These are phyloP conservation scores for Syrista parreyssii DNA, from an alignment of 2,888 invertebrate genomes.

Conservation along the genomic window DNA sequence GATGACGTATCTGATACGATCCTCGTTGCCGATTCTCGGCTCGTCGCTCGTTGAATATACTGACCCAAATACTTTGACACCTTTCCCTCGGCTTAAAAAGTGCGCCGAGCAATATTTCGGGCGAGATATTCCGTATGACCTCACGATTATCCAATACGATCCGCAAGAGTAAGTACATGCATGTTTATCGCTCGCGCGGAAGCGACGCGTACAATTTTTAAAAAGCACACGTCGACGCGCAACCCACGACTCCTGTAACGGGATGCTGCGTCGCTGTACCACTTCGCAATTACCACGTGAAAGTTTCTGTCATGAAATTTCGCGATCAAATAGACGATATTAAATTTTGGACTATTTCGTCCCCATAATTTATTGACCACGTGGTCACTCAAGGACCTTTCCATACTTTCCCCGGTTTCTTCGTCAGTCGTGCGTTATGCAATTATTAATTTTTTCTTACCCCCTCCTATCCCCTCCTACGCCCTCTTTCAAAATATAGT, in stretches of 20 bases:
- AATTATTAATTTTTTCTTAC: no score
- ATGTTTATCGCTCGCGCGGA: no score
- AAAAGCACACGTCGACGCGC: no score
- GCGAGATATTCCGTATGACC: background rate
- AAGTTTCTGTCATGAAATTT: background rate
- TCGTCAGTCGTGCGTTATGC: background rate
- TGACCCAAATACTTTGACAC: conserved; percentile 36
- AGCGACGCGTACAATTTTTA: no score
- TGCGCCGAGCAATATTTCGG: background rate
- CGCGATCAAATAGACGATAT: background rate
- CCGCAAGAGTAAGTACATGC: background rate
- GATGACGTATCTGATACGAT: conserved; percentile 39
- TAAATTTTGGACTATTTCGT: background rate
- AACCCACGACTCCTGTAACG: no score
- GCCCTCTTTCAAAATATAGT: no score
- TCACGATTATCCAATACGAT: conserved; percentile 37
- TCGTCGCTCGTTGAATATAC: conserved; percentile 4
- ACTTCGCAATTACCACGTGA: background rate
- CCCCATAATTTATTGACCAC: background rate
- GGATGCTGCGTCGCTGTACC: background rate
- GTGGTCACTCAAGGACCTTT: background rate
- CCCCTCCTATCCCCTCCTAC: no score
- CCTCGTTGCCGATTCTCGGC: conserved; percentile 22
- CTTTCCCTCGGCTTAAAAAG: conserved; percentile 26
- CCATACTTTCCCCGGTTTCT: background rate